A percentile compares a stretch with the other conserved stretches of the same genome.
phyloP scores from a whole-genome alignment of 1,140 invertebrate genomes.

The Meloidogyne chitwoodi region DNA sequence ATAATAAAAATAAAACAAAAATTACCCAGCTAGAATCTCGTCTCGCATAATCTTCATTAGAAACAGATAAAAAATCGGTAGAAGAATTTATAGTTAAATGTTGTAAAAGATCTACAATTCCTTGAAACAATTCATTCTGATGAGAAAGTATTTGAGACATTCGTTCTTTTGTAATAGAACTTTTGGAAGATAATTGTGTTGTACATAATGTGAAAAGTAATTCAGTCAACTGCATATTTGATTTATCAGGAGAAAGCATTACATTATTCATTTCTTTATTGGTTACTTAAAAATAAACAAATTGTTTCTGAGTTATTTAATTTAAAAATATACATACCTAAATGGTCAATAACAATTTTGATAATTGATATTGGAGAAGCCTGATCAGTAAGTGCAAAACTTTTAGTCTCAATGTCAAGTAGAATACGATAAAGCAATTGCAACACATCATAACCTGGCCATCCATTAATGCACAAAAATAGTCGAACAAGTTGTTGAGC shows the following conservation, averaged over 20 bases:
- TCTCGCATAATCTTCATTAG: not conserved
- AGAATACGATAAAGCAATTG: not conserved
- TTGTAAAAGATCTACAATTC: not conserved
- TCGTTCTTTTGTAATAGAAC: not conserved
- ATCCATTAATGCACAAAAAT: slow-evolving; percentile 5
- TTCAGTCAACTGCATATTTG: slow-evolving; percentile 22
- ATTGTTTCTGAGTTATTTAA: not conserved
- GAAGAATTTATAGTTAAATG: not conserved
- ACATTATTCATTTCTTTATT: not conserved
- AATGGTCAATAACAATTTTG: slow-evolving; percentile 22
- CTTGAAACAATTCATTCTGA: not conserved
- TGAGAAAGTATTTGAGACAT: not conserved
- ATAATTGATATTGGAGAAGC: slow-evolving; percentile 23
- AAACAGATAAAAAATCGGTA: not conserved
- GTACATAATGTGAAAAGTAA: slow-evolving; percentile 10
- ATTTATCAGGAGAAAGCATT: slow-evolving; percentile 5
- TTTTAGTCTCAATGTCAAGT: not conserved
- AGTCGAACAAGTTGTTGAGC: slow-evolving; percentile 7
- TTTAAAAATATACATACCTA: slow-evolving; percentile 16
- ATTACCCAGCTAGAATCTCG: not conserved
- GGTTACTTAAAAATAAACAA: slow-evolving; percentile 5
- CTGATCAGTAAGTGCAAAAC: not conserved
- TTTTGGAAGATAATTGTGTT: not conserved
- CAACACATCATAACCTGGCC: not conserved
- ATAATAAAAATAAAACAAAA: not conserved